These are phyloP conservation scores for Pelecanus crispus DNA, from an alignment of 2,113 vertebrate species.

Conservation along the genomic window DNA sequence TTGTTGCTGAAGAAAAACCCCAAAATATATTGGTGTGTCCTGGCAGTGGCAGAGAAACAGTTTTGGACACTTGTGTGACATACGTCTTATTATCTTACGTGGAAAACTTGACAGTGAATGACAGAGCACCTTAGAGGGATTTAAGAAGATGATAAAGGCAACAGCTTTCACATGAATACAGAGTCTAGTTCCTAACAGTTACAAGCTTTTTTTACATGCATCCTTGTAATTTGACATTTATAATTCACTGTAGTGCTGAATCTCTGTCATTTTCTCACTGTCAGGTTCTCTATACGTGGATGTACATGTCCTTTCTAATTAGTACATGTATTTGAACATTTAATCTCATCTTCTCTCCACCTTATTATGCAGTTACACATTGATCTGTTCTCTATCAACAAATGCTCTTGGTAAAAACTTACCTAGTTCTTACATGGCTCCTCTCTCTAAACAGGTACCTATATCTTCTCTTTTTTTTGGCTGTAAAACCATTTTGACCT, in stretches of 20 bases:
- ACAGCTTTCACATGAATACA: slow-evolving; percentile 34
- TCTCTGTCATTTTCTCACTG: slow-evolving; percentile 71
- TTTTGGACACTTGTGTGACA: slow-evolving; percentile 72
- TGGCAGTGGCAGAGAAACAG: slow-evolving; percentile 43
- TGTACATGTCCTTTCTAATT: slow-evolving; percentile 74
- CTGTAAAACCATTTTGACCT: not conserved
- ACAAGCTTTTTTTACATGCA: slow-evolving; percentile 69
- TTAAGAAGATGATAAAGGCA: slow-evolving; percentile 67
- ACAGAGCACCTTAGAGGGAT: slow-evolving; percentile 74
- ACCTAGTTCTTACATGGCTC: not conserved
- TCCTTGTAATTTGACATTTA: slow-evolving; percentile 77
- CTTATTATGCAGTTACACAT: slow-evolving; percentile 34
- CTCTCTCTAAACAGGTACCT: not conserved
- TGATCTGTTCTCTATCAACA: slow-evolving; percentile 5
- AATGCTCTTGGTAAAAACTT: not conserved
- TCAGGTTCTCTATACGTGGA: slow-evolving; percentile 57
- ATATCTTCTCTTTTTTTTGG: not conserved
- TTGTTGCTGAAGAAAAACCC: slow-evolving; percentile 21
- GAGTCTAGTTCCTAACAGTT: slow-evolving; percentile 69
- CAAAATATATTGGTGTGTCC: slow-evolving; percentile 40
- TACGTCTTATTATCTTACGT: slow-evolving; percentile 61
- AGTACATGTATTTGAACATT: slow-evolving; percentile 69
- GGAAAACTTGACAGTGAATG: slow-evolving; percentile 74
- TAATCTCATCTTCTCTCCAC: slow-evolving; percentile 11
- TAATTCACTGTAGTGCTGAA: slow-evolving; percentile 67